phyloP scores from a whole-genome alignment of 2,113 vertebrate genomes.

The Eolophus roseicapilla region DNA sequence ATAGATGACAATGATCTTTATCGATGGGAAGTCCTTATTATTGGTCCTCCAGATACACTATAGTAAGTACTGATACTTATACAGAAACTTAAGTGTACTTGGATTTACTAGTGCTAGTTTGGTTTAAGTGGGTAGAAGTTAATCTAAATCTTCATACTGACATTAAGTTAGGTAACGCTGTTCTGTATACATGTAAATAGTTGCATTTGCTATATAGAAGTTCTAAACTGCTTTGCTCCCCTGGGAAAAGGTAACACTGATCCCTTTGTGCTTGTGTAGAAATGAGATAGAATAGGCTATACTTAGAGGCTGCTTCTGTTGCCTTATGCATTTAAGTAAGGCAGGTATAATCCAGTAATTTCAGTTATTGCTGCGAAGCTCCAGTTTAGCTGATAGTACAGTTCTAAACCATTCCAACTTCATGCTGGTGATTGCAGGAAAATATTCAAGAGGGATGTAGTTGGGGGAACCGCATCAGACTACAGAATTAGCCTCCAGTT shows the following conservation, averaged over 20 bases:
- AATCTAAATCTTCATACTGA: not conserved
- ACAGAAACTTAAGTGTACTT: not conserved
- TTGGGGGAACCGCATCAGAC: not conserved
- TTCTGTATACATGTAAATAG: not conserved
- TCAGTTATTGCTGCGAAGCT: not conserved
- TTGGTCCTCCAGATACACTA: constrained; percentile 96
- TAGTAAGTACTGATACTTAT: constrained; percentile 87
- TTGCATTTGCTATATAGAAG: not conserved
- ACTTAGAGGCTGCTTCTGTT: not conserved
- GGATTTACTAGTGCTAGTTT: not conserved
- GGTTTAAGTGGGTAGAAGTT: not conserved
- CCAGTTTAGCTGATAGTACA: not conserved
- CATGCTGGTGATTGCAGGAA: not conserved
- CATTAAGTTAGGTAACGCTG: not conserved
- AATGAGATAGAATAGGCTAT: not conserved
- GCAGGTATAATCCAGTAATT: not conserved
- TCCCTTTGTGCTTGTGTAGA: not conserved
- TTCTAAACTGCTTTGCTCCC: not conserved
- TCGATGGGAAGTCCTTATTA: constrained; percentile 99
- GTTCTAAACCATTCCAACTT: not conserved
- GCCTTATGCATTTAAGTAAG: not conserved
- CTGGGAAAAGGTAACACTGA: not conserved
- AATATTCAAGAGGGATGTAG: not conserved
- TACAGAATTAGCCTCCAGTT: not conserved
- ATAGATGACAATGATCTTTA: constrained; percentile 99